phyloP scores from a whole-genome alignment of 1,140 invertebrate species.

The Varroa destructor region DNA sequence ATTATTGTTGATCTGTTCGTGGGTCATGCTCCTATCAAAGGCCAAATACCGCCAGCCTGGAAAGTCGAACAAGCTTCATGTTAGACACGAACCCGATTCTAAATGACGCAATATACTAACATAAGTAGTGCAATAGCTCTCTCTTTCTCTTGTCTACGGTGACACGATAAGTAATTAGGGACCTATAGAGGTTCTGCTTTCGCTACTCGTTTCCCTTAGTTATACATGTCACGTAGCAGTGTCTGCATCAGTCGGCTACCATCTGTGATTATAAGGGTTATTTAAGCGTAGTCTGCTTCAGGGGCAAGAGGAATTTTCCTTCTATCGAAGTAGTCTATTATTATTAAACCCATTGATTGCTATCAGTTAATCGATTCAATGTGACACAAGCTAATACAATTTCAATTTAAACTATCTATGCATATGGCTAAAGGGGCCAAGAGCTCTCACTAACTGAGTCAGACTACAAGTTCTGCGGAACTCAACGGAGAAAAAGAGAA shows the following conservation, averaged over 20 bases:
- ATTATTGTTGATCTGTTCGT: conserved; percentile 1
- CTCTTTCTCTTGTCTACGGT: neutral
- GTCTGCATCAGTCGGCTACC: neutral
- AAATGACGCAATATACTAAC: neutral
- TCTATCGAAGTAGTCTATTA: too few relatives aligned
- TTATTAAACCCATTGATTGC: too few relatives aligned
- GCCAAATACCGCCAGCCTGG: conserved; percentile 25
- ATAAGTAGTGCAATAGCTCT: neutral
- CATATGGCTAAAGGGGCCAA: too few relatives aligned
- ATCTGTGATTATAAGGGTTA: too few relatives aligned
- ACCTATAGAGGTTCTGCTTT: neutral
- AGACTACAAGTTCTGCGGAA: too few relatives aligned
- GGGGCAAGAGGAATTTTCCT: too few relatives aligned
- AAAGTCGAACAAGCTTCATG: neutral
- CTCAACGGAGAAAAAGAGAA: neutral
- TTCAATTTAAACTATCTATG: too few relatives aligned
- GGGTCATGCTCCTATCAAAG: conserved; percentile 9
- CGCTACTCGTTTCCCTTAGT: neutral
- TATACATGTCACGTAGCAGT: conserved; percentile 2
- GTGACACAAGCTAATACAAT: too few relatives aligned
- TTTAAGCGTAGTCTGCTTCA: too few relatives aligned
- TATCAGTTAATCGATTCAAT: too few relatives aligned
- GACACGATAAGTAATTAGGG: neutral
- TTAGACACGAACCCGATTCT: neutral
- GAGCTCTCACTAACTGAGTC: too few relatives aligned